Evolutionary conservation across 2,888 invertebrate species (phyloP).

Genomic region (Desoria tigrina): DNA sequence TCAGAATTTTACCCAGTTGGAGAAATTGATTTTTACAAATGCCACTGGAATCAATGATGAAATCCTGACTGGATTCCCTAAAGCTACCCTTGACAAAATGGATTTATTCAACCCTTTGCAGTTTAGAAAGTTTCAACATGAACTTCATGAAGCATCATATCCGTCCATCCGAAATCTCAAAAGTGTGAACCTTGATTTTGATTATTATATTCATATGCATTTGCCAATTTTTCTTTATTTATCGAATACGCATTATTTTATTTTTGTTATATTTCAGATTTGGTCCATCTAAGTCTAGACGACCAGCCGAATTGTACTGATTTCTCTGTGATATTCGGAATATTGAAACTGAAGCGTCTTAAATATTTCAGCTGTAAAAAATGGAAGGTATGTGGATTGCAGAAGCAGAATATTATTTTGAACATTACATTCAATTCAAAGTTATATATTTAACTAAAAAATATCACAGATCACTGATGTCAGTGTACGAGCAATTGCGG

Average conservation of each 20-base stretch:
- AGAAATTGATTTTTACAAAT: constrained; percentile 31
- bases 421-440: not conserved
- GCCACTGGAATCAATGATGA: constrained; percentile 36
- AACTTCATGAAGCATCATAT: not conserved
- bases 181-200: constrained; percentile 23
- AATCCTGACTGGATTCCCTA: constrained; percentile 38
- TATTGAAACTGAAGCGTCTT: constrained; percentile 27
- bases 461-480: constrained; percentile 35
- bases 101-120: constrained; percentile 40
- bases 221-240: not conserved
- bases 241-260: not conserved
- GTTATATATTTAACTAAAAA: not conserved
- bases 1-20: constrained; percentile 31
- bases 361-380: constrained; percentile 36
- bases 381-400: constrained; percentile 31
- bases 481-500: constrained; percentile 26
- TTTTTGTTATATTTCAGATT: constrained; percentile 19
- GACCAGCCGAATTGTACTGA: constrained; percentile 36
- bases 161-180: constrained; percentile 36
- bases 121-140: constrained; percentile 4
- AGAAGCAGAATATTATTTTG: not conserved
- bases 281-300: constrained; percentile 35
- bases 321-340: constrained; percentile 37
- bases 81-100: constrained; percentile 31
- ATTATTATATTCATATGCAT: not conserved